Base-by-base conservation (phyloP, 2,797 vertebrate genomes). In the Eulemur albifrons region DNA sequence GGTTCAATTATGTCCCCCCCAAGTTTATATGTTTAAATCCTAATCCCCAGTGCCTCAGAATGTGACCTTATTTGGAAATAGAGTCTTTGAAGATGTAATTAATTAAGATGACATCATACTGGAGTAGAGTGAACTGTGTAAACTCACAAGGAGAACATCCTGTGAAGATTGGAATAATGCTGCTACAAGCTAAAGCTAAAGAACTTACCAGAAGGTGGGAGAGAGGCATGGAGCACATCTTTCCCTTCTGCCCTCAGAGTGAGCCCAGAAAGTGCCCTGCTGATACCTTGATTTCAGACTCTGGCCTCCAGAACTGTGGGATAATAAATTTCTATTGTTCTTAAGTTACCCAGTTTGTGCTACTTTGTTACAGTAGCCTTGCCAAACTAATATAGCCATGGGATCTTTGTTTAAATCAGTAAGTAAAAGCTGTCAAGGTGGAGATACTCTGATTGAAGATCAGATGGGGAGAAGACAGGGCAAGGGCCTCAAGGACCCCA, bases 21-120 rank as follows among this genome's bases (percentile, higher is more conserved):
- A 52, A 89, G 67, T 92, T 63, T 43, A n/a, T 92, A 21, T 15
- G 27, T 40, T 83, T 38, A 91, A 69, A 14, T 83, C 23, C 43
- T 76, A 35, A 67, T 14, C 1, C 30, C 48, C 17, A 15, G 2
- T 82, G 17, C 13, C 10, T 87, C 25, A 90, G 65, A 87, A 61
- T 18, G 2, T 88, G 32, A 43, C 3, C 8, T 81, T 73, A 82
- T 25, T 82, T 59, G 40, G 52, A 94, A 81, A 72, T 6, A 94
- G 50, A 81, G 30, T 48, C 52, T 70, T n/a, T 45, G 25, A 9
- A 86, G 40, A 48, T 86, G 12, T 75, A 73, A 45, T 86, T n/a
- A 80, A 30, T 88, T 70, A 52, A 63, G 50, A 20, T 73, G 23
- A 72, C 17, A 40, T 40, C 43, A 80, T 35, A 35, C 59, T 70